Evolutionary conservation across 2,113 vertebrate genomes (phyloP), one percentile per base, ranked within the genome.

Genomic region (Typhlomys cinereus): DNA sequence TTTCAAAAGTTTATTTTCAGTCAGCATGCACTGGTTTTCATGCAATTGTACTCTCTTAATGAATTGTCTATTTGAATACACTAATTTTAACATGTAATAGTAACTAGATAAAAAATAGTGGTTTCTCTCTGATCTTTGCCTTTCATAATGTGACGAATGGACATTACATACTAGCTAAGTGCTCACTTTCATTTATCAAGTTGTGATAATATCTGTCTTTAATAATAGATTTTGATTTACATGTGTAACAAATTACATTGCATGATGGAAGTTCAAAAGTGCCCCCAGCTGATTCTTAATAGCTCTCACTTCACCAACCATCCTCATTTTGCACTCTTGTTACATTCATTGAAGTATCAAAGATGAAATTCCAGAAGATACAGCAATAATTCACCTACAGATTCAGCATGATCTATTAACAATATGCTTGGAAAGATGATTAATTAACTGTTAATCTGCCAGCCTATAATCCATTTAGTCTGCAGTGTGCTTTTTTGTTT

Each of bases 331-430:
- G 85, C 4, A 64, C 3, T 82, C 6, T 21, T 86, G 8, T 20
- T 89, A 78, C 21, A 78, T 59, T 70, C 75, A 54, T 4, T 88
- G 64, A 85, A 86, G 44, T 79, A 61, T 79, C 85, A 34, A 73
- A 82, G 36, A 70, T 92, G 44, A 95, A 73, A 69, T 4, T 36
- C 48, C 14, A 0, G 61, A 83, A 67, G 46, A 54, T 15, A 75
- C 29, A 64, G 4, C 62, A 83, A 61, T 41, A 66, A 78, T 27
- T 48, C 7, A 9, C 36, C 29, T 94, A 21, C 46, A 91, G 5
- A 41, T 82, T 85, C 36, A 78, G 13, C 17, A 59, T 66, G 5
- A 66, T 85, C 78, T 73, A 64, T 78, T 69, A 84, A 95, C 11
- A 73, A 54, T 86, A 73, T 78, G 52, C 14, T 69, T 83, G n/a